Conservation (phyloP, 2,888 invertebrate genomes). For the Aphelenchoides bicaudatus region DNA sequence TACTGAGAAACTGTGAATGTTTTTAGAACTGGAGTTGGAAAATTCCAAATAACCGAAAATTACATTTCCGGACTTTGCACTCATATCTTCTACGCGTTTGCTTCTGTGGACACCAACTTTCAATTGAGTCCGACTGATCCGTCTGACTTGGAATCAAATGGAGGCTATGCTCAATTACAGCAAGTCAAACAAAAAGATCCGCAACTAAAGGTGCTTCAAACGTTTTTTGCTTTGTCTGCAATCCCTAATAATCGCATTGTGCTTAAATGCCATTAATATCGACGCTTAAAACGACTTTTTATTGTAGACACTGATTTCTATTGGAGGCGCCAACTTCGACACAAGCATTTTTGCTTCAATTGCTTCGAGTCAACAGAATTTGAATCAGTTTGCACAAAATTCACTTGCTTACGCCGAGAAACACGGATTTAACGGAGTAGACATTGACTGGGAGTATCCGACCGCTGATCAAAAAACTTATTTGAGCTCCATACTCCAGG, state of each 20-base stretch:
- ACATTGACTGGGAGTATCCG: constrained; percentile 25
- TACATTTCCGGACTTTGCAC: constrained; percentile 13
- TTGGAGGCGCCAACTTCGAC: constrained; percentile 16
- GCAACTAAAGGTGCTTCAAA: no score
- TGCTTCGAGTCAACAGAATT: neutral
- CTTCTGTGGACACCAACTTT: constrained; percentile 1
- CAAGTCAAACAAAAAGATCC: no score
- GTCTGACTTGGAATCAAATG: constrained; percentile 4
- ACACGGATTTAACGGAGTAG: constrained; percentile 23
- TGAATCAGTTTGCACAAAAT: neutral
- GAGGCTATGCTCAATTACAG: constrained; percentile 1
- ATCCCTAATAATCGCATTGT: no score
- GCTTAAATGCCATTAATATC: no score
- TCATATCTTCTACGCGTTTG: constrained; percentile 22
- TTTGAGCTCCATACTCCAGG: constrained; percentile 5
- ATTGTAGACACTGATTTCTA: constrained; percentile 17
- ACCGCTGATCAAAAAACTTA: constrained; percentile 1
- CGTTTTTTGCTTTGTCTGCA: no score
- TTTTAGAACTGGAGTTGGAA: constrained; percentile 7
- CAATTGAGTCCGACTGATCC: constrained; percentile 1
- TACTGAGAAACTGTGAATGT: neutral
- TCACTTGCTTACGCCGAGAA: constrained; percentile 10
- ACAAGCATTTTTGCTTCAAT: neutral
- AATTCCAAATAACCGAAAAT: neutral
- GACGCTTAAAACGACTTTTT: no score